Base-by-base conservation (phyloP, 35 echinoderm and acorn worm genomes). In the Eucidaris tribuloides region DNA sequence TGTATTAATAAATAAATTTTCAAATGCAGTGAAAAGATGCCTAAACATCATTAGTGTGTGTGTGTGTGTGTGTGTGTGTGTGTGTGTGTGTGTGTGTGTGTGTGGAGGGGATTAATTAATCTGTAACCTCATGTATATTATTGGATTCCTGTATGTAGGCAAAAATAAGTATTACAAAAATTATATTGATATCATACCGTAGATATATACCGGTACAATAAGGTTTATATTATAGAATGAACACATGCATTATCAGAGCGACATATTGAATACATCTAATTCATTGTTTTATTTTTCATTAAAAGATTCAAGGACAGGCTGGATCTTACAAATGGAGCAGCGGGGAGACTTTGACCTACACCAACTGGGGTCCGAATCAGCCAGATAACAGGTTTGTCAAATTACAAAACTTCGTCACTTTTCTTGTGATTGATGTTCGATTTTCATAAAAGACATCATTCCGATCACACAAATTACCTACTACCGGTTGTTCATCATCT, bases 321-420 rank as follows among this genome's bases (percentile, higher is more conserved):
- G 87, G 80, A 65, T 41, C 27, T 20, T 94, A 80, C 52, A 71
- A 29, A 77, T 94, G 91, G 91, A 80, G 65, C 30, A 72, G 59
- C 81, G 91, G 86, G n/a, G 29, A 79, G 15, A 29, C 7, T 48
- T 14, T 89, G 28, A 63, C 29, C 35, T 83, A 62, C 50, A 88
- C 86, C 3, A 88, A 93, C 58, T 93, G 91, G 91, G 91, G 52
- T 39, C 57, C 85, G 23, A 71, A 71, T 44, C 86, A 93, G 52
- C 91, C 91, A 0, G 77, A 81, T 29, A 81, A 46, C 35, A 86
- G 84, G 90, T 92, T 20, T 41, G 60, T 66, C 13, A 45, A 36
- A 22, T 13, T 38, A 9, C 63, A 24, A 62, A 61, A 31, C 32
- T 34, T 43, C 19, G 2, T 19, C 42, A 19, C 13, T 62, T 3